Conservation (phyloP, 2,113 vertebrate genomes). For the Andinoacara biseriatus region DNA sequence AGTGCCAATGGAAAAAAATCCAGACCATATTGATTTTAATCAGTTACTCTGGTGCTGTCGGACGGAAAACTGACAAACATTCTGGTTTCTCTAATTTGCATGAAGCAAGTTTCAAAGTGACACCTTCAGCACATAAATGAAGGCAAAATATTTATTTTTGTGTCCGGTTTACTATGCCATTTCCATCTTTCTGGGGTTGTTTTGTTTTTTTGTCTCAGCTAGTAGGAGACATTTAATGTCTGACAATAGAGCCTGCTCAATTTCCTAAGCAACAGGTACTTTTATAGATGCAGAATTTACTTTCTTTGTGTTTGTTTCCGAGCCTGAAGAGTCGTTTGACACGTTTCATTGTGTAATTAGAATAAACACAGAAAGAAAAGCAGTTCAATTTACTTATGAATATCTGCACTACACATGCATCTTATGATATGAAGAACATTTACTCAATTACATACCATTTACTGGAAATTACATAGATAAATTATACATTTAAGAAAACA, state of each 20-base stretch:
- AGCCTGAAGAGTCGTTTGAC: not conserved
- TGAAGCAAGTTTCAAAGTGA: conserved; percentile 5
- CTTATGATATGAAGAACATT: not conserved
- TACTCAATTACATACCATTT: not conserved
- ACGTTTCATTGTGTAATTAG: not conserved
- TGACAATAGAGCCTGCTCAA: not conserved
- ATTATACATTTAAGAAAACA: conserved; percentile 2
- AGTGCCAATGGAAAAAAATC: not conserved
- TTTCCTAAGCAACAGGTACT: not conserved
- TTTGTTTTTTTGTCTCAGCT: not conserved
- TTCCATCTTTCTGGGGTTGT: not conserved
- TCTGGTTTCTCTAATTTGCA: not conserved
- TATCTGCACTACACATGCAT: not conserved
- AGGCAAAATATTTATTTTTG: not conserved
- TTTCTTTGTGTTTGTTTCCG: not conserved
- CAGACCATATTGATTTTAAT: not conserved
- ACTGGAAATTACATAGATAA: not conserved
- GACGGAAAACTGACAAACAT: not conserved
- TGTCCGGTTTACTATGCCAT: not conserved
- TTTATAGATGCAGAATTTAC: conserved; percentile 1
- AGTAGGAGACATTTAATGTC: not conserved
- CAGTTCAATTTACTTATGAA: not conserved
- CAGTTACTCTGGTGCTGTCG: not conserved
- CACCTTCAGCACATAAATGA: not conserved
- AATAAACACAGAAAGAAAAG: not conserved